Conservation (phyloP, 2,113 vertebrate genomes). For the Tenrec ecaudatus region DNA sequence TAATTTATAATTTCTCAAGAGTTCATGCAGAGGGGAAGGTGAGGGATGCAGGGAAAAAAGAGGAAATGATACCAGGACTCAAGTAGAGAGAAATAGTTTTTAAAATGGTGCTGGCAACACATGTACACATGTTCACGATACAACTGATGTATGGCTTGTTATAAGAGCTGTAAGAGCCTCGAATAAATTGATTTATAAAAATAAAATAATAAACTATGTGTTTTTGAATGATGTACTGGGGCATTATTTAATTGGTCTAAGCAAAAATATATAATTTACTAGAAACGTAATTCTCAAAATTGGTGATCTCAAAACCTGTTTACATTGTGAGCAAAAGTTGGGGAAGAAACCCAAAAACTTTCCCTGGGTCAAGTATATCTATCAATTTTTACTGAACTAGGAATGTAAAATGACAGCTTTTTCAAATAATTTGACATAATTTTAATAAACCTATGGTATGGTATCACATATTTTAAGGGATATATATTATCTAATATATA, state of each 20-base stretch:
- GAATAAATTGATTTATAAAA: too few relatives aligned
- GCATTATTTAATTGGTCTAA: background rate
- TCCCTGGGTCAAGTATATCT: background rate
- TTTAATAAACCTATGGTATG: background rate
- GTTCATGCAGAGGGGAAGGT: too few relatives aligned
- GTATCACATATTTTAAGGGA: background rate
- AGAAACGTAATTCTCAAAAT: background rate
- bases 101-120: too few relatives aligned
- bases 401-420: background rate
- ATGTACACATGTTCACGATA: too few relatives aligned
- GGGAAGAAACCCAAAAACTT: background rate
- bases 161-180: too few relatives aligned
- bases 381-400: background rate
- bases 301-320: background rate
- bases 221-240: background rate
- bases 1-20: too few relatives aligned
- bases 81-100: too few relatives aligned
- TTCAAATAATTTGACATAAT: background rate
- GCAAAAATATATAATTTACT: background rate
- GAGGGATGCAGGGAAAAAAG: too few relatives aligned
- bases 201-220: too few relatives aligned
- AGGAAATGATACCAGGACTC: too few relatives aligned
- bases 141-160: too few relatives aligned
- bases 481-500: conserved; percentile 23
- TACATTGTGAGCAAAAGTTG: background rate